These are phyloP conservation scores for Pinctada fucata DNA, from an alignment of 2,888 invertebrate species.

Conservation along the genomic window DNA sequence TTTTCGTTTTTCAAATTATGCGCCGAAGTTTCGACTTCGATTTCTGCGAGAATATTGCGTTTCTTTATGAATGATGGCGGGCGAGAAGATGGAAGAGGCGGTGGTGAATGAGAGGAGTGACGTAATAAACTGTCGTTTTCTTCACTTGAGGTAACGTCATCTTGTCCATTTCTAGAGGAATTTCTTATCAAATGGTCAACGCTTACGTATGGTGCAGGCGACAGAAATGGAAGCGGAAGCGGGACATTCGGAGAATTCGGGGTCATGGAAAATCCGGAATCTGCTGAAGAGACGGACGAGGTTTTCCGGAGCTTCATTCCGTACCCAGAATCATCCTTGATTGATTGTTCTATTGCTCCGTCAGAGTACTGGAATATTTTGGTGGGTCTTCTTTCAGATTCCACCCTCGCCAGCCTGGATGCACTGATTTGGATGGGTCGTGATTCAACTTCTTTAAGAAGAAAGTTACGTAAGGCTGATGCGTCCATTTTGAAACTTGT, in stretches of 20 bases:
- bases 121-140: not conserved
- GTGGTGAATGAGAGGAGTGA: slow-evolving; percentile 1
- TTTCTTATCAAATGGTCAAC: not conserved
- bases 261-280: slow-evolving; percentile 31
- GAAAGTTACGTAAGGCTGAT: slow-evolving; percentile 6
- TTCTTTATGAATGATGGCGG: not conserved
- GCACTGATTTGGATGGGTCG: not conserved
- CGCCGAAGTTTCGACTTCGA: not conserved
- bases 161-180: not conserved
- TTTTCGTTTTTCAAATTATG: not conserved
- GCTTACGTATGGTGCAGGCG: not conserved
- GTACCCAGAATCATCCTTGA: not conserved
- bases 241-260: slow-evolving; percentile 14
- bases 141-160: not conserved
- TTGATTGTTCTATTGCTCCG: not conserved
- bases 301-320: not conserved
- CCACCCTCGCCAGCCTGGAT: slow-evolving; percentile 2
- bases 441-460: slow-evolving; percentile 15
- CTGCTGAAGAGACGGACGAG: slow-evolving; percentile 23
- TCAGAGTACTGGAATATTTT: slow-evolving; percentile 6
- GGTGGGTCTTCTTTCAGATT: slow-evolving; percentile 9
- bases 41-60: too few species aligned
- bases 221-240: not conserved
- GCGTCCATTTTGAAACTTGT: slow-evolving; percentile 9
- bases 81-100: slow-evolving; percentile 17